Percentiles rank a stretch among this genome's conserved stretches.
Evolutionary conservation across 2,797 vertebrate species (phyloP).

Genomic region (Rhincodon typus): DNA sequence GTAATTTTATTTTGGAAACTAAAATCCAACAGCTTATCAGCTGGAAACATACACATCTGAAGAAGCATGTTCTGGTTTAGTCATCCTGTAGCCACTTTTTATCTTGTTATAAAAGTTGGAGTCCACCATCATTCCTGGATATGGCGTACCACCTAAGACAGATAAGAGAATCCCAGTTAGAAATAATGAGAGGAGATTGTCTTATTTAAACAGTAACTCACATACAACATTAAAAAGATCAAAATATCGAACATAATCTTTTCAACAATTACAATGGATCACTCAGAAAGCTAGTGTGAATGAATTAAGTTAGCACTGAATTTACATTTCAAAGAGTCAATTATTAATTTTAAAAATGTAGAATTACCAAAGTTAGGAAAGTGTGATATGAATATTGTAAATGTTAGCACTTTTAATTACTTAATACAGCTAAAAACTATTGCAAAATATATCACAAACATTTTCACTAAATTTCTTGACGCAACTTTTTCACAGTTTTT

Average conservation of each 20-base stretch:
- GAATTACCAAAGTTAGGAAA: not conserved
- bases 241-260: not conserved
- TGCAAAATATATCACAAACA: not conserved
- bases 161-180: not conserved
- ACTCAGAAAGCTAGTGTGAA: not conserved
- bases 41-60: slow-evolving; percentile 74
- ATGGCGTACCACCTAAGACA: slow-evolving; percentile 84
- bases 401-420: not conserved
- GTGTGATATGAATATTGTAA: not conserved
- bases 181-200: not conserved
- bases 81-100: slow-evolving; percentile 97
- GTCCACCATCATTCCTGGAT: slow-evolving; percentile 96
- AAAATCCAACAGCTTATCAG: not conserved
- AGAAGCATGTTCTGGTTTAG: slow-evolving; percentile 86
- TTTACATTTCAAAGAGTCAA: not conserved
- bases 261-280: not conserved
- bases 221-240: not conserved
- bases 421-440: not conserved
- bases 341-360: not conserved
- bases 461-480: not conserved
- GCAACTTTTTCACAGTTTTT: not conserved
- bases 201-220: not conserved
- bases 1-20: not conserved
- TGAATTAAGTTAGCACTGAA: not conserved
- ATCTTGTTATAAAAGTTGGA: slow-evolving; percentile 99